Percentiles rank a stretch among this genome's conserved stretches.
Conservation (phyloP, 1,140 invertebrate species). For the Drosophila ercepeae region DNA sequence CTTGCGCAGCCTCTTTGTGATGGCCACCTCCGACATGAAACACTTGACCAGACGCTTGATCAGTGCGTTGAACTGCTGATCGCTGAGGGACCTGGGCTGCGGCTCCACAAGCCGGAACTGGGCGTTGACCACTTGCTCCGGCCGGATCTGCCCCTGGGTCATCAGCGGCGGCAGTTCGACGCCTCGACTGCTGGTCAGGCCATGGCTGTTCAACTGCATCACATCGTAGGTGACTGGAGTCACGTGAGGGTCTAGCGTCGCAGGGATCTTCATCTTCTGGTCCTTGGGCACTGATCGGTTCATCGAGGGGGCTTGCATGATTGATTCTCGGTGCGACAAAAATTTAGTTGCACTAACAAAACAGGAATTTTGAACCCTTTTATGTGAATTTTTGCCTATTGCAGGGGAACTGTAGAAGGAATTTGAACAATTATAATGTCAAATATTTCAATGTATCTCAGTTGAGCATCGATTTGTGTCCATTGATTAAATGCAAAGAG, state of each 20-base stretch:
- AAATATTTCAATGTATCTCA: not conserved
- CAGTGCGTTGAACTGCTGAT: constrained; percentile 24
- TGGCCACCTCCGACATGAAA: constrained; percentile 39
- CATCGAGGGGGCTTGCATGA: not conserved
- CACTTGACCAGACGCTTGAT: constrained; percentile 34
- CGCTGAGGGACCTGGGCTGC: constrained; percentile 4
- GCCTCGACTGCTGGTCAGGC: not conserved
- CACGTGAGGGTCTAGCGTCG: not conserved
- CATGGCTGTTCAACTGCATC: not conserved
- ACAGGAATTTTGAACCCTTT: not conserved
- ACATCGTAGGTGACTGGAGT: constrained; percentile 11
- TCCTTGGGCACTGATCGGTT: not conserved
- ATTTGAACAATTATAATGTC: not conserved
- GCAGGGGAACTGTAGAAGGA: not conserved
- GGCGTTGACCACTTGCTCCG: constrained; percentile 16
- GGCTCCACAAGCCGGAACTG: constrained; percentile 20
- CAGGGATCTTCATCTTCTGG: not conserved
- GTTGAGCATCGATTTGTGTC: no score
- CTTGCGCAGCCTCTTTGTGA: constrained; percentile 24
- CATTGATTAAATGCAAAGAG: no score
- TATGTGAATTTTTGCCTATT: not conserved
- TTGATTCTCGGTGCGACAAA: not conserved
- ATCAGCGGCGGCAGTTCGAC: constrained; percentile 30
- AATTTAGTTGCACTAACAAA: constrained; percentile 5
- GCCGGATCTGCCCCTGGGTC: constrained; percentile 5